A percentile compares a stretch with the other conserved stretches of the same genome.
These are phyloP conservation scores for Tachina fera DNA, from an alignment of 2,888 invertebrate genomes.

Conservation along the genomic window DNA sequence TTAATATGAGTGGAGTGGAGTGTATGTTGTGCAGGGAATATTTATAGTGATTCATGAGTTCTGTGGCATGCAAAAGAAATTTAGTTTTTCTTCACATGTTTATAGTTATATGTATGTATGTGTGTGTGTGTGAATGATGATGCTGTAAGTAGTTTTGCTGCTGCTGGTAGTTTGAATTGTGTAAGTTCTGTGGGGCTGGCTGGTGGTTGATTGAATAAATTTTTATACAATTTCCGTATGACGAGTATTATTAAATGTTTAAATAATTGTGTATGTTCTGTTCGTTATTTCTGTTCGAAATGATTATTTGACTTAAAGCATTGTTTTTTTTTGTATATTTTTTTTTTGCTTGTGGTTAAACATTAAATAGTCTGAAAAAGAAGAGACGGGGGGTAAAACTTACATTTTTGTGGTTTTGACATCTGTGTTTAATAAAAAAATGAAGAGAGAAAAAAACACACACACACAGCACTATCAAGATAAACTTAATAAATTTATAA, in stretches of 20 bases:
- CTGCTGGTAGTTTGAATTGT: conserved; percentile 19
- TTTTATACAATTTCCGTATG: conserved; percentile 28
- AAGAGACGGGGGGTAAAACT: conserved; percentile 4
- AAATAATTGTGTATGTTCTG: conserved; percentile 32
- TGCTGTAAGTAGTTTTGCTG: conserved; percentile 23
- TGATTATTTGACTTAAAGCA: conserved; percentile 61
- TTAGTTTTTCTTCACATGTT: neutral
- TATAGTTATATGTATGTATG: neutral
- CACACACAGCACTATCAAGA: conserved; percentile 7
- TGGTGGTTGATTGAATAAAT: conserved; percentile 41
- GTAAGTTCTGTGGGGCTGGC: neutral
- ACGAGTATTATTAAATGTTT: conserved; percentile 23
- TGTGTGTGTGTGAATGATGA: conserved; percentile 20
- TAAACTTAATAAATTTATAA: conserved; percentile 6
- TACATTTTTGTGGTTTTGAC: conserved; percentile 68
- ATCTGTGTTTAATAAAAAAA: conserved; percentile 53
- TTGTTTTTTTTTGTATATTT: conserved; percentile 26
- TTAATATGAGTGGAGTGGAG: conserved; percentile 11
- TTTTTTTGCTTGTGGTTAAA: conserved; percentile 40
- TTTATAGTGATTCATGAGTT: conserved; percentile 26
- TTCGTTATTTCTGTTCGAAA: conserved; percentile 33
- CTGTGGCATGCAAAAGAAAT: conserved; percentile 26
- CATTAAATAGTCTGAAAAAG: conserved; percentile 6
- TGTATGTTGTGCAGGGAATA: conserved; percentile 42
- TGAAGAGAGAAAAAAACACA: conserved; percentile 24